phyloP scores from a whole-genome alignment of 2,113 vertebrate species.

The Oceanodroma tethys region DNA sequence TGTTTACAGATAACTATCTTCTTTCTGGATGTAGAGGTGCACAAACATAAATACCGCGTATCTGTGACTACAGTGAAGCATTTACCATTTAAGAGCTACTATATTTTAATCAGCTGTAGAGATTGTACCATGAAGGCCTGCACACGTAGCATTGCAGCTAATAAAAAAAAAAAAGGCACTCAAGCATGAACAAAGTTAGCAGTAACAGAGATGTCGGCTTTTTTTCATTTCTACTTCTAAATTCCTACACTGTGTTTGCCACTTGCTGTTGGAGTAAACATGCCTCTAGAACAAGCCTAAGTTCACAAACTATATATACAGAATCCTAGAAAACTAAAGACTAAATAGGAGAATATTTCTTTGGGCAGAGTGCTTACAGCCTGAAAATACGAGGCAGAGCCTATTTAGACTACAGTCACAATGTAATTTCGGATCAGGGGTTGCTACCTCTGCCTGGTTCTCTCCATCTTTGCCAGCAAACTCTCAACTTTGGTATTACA shows the following conservation, averaged over 20 bases:
- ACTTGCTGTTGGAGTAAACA: background rate
- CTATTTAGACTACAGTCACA: background rate
- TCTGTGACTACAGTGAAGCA: background rate
- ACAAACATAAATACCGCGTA: fast-evolving
- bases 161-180: background rate
- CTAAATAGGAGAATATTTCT: background rate
- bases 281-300: background rate
- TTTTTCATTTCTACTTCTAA: background rate
- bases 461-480: background rate
- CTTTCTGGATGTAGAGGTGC: background rate
- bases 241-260: fast-evolving
- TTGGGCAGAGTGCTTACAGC: background rate
- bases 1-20: too few relatives aligned
- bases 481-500: background rate
- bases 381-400: background rate
- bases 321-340: background rate
- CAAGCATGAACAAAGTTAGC: background rate
- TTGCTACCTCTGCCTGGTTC: background rate
- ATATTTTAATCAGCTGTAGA: background rate
- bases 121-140: background rate
- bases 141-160: background rate
- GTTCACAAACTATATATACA: too few relatives aligned
- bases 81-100: background rate
- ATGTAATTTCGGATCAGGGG: background rate
- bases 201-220: background rate